A percentile compares a stretch with the other conserved stretches of the same genome.
These are phyloP conservation scores for Anhinga rufa DNA, from an alignment of 2,113 vertebrate species.

Conservation along the genomic window DNA sequence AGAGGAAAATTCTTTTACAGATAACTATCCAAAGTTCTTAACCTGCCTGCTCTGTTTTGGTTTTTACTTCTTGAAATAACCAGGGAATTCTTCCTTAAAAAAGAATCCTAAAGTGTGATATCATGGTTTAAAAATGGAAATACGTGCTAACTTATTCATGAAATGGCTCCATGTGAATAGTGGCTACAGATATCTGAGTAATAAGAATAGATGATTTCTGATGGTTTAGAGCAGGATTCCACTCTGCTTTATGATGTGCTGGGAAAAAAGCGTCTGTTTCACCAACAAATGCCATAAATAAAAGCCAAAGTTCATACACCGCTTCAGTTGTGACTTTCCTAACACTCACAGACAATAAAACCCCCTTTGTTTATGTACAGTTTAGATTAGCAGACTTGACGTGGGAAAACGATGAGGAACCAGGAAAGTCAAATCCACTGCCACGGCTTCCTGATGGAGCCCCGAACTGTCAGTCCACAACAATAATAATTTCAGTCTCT, in stretches of 20 bases:
- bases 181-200: neutral
- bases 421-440: neutral
- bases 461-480: neutral
- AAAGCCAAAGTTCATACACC: neutral
- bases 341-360: neutral
- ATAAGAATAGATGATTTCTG: neutral
- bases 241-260: neutral
- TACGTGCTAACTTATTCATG: neutral
- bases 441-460: neutral
- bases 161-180: neutral
- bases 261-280: neutral
- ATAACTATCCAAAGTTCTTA: neutral
- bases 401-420: neutral
- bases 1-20: neutral
- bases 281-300: neutral
- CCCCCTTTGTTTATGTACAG: neutral
- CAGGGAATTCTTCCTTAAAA: neutral
- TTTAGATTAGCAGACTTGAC: neutral
- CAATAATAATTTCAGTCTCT: neutral
- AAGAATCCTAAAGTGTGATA: neutral
- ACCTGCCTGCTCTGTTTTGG: neutral
- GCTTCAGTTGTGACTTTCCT: neutral
- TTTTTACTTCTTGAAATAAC: neutral
- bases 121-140: neutral
- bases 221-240: neutral